Conservation (phyloP, 1,140 invertebrate species). For the Dendroctonus ponderosae region DNA sequence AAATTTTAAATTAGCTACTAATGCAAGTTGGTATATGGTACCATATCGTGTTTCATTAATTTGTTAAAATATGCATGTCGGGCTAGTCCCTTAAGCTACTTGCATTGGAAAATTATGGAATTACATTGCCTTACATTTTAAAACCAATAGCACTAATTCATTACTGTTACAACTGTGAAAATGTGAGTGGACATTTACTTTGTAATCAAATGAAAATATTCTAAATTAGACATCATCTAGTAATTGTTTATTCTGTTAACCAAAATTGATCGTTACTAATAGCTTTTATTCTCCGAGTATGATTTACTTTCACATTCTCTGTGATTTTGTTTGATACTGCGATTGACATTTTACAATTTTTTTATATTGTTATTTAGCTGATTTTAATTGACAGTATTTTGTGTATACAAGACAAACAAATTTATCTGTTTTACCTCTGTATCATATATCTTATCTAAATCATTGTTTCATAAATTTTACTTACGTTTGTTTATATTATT, state of each 20-base stretch:
- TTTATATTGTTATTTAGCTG: constrained; percentile 9
- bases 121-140: too few relatives aligned
- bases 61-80: too few relatives aligned
- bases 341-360: not conserved
- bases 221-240: constrained; percentile 6
- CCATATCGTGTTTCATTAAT: too few relatives aligned
- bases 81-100: too few relatives aligned
- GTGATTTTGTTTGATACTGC: constrained; percentile 20
- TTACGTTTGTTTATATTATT: constrained; percentile 41
- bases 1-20: too few relatives aligned
- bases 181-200: too few relatives aligned
- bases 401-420: constrained; percentile 11
- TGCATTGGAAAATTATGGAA: too few relatives aligned
- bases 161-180: too few relatives aligned
- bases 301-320: constrained; percentile 23
- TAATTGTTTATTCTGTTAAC: too few relatives aligned
- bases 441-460: constrained; percentile 12
- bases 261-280: too few relatives aligned
- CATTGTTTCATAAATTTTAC: constrained; percentile 26
- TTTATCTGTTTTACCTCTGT: constrained; percentile 4
- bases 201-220: constrained; percentile 19
- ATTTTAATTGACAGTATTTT: constrained; percentile 20
- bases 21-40: too few relatives aligned
- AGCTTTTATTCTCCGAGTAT: constrained; percentile 3
- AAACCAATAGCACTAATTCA: too few relatives aligned